Evolutionary conservation across 1,140 invertebrate species (phyloP), one percentile per base, ranked within the genome.

Genomic region (Zophobas morio): DNA sequence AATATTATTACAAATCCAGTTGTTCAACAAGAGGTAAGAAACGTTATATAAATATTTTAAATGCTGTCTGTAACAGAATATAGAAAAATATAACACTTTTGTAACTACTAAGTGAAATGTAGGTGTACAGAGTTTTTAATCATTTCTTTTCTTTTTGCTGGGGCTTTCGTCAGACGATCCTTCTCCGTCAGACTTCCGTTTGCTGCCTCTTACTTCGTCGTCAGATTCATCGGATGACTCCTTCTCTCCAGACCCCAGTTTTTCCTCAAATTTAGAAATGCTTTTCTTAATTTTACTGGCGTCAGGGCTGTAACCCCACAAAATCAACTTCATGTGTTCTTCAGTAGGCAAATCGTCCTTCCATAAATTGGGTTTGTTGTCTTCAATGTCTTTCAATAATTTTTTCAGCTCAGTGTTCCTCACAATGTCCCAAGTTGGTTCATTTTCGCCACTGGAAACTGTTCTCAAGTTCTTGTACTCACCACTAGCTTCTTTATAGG

Each of bases 231-330:
- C 82, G 35, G 49, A 35, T n/a, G 60, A 74, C 39, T 42, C 49
- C 42, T 63, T 35, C 2, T 74, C 47, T 1, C 35, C n/a, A 32
- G 78, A 79, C 1, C 81, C 81, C 4, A 86, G 53, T 81, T 85
- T 85, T 42, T 84, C 83, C 74, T 85, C 84, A 70, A 84, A 82
- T 51, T 74, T 84, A 0, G 77, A 75, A 35, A 84, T 42, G 74
- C 80, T 84, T 56, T 86, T 86, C 77, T 89, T 89, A 1, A 89
- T 84, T 81, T 88, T 88, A 71, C 85, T 86, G 39, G 87, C 87
- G 73, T 89, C 87, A 3, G 91, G 91, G 71, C 90, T 92, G 81
- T 92, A 92, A 0, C 90, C 91, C 91, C 91, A 92, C 32, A 91
- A 83, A 74, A 92, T 88, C 76, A 92, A 83, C 76, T 90, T 84